Evolutionary conservation across 53 echinoderm and acorn worm genomes (phyloP).

Genomic region (Luidia sarsii): DNA sequence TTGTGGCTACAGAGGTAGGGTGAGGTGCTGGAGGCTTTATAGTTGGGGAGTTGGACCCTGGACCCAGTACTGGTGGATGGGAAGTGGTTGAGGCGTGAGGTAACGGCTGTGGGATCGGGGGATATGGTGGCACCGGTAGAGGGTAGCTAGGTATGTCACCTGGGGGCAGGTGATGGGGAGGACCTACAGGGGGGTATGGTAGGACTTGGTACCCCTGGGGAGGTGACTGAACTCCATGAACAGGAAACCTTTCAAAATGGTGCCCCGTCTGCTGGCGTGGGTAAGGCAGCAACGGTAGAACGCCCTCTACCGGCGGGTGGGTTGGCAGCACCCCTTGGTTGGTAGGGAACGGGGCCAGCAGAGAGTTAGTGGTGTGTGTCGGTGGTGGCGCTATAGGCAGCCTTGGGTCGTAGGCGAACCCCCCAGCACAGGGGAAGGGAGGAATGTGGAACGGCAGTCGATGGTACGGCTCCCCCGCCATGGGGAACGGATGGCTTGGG

Average conservation of each 20-base stretch:
- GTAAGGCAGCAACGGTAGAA: constrained; percentile 16
- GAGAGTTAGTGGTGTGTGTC: constrained; percentile 9
- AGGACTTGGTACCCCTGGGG: not conserved
- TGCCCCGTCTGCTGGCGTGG: not conserved
- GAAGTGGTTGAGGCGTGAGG: not conserved
- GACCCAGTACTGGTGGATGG: not conserved
- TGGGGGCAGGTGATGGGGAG: not conserved
- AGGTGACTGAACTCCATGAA: not conserved
- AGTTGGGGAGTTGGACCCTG: not conserved
- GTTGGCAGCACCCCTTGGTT: not conserved
- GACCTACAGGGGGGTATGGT: not conserved
- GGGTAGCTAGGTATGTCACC: not conserved
- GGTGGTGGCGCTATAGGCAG: not conserved
- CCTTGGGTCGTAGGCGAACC: constrained; percentile 19
- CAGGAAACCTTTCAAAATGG: not conserved
- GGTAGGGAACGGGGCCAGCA: not conserved
- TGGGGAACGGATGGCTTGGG: not conserved
- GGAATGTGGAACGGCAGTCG: constrained; percentile 1
- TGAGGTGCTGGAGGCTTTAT: constrained; percentile 1
- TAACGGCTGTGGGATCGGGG: not conserved
- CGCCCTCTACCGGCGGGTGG: not conserved
- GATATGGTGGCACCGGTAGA: not conserved
- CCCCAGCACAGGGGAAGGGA: not conserved
- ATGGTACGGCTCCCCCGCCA: not conserved
- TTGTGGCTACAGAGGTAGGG: not conserved